phyloP scores from a whole-genome alignment of 2,888 invertebrate genomes.

The Pterostichus niger region DNA sequence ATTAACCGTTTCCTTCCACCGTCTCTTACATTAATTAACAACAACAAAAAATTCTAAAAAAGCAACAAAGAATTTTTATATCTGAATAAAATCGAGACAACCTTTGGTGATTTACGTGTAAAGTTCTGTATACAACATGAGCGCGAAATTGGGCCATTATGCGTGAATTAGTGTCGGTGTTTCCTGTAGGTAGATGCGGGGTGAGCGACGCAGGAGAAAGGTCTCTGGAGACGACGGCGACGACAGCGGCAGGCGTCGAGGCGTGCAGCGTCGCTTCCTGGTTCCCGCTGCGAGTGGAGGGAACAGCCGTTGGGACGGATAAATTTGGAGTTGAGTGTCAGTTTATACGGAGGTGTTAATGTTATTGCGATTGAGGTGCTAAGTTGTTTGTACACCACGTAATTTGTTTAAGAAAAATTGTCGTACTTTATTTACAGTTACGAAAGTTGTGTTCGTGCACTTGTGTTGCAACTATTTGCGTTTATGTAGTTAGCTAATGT shows the following conservation, averaged over 20 bases:
- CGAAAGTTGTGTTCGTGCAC: too few relatives aligned
- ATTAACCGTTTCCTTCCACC: constrained; percentile 29
- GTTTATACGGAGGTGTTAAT: constrained; percentile 32
- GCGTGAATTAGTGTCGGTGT: constrained; percentile 54
- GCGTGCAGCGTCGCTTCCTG: constrained; percentile 44
- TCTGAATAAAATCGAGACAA: constrained; percentile 39
- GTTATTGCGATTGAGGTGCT: constrained; percentile 27
- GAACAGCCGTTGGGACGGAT: constrained; percentile 14
- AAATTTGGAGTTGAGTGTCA: constrained; percentile 18
- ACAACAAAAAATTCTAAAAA: constrained; percentile 15
- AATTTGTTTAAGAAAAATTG: too few relatives aligned
- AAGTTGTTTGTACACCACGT: constrained; percentile 2
- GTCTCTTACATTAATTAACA: constrained; percentile 33
- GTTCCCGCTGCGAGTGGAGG: constrained; percentile 15
- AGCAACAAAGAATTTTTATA: constrained; percentile 49
- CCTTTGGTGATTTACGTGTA: constrained; percentile 42
- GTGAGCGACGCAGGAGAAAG: neutral
- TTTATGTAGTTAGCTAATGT: too few relatives aligned
- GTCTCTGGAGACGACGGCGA: constrained; percentile 52
- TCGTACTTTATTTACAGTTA: too few relatives aligned
- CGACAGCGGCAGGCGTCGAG: constrained; percentile 47
- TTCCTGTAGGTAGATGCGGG: constrained; percentile 12
- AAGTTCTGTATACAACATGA: constrained; percentile 60
- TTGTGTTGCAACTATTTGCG: too few relatives aligned
- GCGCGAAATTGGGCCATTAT: constrained; percentile 62